phyloP scores from a whole-genome alignment of 2,888 invertebrate genomes.

The Rhogogaster chlorosoma region DNA sequence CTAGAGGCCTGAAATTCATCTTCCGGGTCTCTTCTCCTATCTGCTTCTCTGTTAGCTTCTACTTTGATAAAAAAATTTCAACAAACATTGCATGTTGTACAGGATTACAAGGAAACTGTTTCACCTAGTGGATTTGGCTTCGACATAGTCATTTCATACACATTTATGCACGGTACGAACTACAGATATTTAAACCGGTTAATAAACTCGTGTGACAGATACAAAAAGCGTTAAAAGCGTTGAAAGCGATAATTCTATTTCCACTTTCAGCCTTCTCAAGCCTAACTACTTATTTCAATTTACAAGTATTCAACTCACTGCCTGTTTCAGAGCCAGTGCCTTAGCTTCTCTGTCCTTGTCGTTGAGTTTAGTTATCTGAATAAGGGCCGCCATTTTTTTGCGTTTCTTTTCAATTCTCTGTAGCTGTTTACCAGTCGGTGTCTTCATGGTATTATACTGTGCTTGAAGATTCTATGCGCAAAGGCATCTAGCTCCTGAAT shows the following conservation, averaged over 20 bases:
- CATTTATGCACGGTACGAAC: too few relatives aligned
- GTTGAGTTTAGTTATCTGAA: conserved; percentile 82
- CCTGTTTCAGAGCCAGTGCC: conserved; percentile 60
- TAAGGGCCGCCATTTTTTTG: conserved; percentile 82
- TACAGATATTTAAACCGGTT: too few relatives aligned
- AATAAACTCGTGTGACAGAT: too few relatives aligned
- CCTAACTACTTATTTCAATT: neutral
- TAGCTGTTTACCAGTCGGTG: conserved; percentile 78
- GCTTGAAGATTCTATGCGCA: conserved; percentile 33
- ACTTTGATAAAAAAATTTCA: neutral
- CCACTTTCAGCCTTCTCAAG: neutral
- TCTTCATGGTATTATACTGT: conserved; percentile 72
- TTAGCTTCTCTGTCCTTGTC: conserved; percentile 80
- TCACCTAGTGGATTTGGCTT: neutral
- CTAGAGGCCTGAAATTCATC: neutral
- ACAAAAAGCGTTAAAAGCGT: neutral
- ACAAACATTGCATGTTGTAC: neutral
- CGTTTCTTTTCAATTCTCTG: conserved; percentile 82
- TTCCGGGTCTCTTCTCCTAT: neutral
- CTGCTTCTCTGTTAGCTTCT: neutral
- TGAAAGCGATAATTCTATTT: neutral
- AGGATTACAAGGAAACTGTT: neutral
- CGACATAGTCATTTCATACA: neutral
- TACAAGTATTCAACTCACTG: conserved; percentile 55
- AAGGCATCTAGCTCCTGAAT: conserved; percentile 54